phyloP scores from a whole-genome alignment of 2,113 vertebrate species.

The Siphamia tubifer region DNA sequence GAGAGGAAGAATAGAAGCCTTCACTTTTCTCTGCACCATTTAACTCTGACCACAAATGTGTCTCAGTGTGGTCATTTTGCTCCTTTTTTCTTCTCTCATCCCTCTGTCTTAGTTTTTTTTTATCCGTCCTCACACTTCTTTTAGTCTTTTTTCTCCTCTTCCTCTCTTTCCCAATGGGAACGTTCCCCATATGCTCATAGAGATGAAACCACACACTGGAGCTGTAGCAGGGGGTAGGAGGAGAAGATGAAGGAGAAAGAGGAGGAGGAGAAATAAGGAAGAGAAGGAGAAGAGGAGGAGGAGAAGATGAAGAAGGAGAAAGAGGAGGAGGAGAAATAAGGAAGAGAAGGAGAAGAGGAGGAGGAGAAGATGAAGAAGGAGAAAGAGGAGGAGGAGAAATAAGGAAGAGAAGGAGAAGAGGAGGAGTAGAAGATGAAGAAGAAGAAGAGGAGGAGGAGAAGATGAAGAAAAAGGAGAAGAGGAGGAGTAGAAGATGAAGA shows the following conservation, averaged over 20 bases:
- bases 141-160: constrained; percentile 5
- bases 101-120: background rate
- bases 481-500: constrained; percentile 54
- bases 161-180: constrained; percentile 64
- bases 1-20: constrained; percentile 15
- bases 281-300: constrained; percentile 63
- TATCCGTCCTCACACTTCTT: constrained; percentile 1
- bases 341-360: constrained; percentile 62
- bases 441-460: constrained; percentile 69
- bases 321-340: constrained; percentile 53
- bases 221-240: constrained; percentile 76
- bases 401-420: too few relatives aligned
- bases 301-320: constrained; percentile 70
- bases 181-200: constrained; percentile 72
- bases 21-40: constrained; percentile 32
- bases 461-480: constrained; percentile 61
- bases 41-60: constrained; percentile 20
- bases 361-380: constrained; percentile 63
- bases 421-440: too few relatives aligned
- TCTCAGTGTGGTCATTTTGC: constrained; percentile 5
- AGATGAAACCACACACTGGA: constrained; percentile 76
- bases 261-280: too few relatives aligned
- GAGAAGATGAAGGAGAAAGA: too few relatives aligned
- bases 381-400: constrained; percentile 53
- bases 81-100: background rate